Evolutionary conservation across 2,113 vertebrate genomes (phyloP).

Genomic region (Lepidiolamprologus cunningtoni): DNA sequence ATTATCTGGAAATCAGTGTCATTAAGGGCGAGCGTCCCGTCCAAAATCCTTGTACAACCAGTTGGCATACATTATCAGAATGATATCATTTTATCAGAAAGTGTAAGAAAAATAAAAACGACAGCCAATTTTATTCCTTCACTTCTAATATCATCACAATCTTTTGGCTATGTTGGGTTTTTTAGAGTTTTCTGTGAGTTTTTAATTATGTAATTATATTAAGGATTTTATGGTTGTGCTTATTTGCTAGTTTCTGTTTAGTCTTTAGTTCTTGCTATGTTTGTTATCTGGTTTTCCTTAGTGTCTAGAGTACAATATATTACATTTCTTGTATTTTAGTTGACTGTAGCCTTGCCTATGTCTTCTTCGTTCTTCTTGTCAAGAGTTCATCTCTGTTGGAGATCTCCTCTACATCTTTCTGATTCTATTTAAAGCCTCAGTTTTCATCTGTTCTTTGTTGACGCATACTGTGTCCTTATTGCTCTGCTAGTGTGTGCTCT

Average conservation of each 20-base stretch:
- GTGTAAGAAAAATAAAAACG: neutral
- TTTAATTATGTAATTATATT: neutral
- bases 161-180: neutral
- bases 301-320: neutral
- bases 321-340: neutral
- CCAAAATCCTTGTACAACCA: neutral
- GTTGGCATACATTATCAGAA: neutral
- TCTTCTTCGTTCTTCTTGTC: neutral
- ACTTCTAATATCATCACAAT: neutral
- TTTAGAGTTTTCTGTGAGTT: neutral
- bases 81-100: neutral
- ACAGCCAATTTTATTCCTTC: neutral
- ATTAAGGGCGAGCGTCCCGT: no score
- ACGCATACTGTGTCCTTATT: neutral
- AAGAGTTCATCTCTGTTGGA: neutral
- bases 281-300: neutral
- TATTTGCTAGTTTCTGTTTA: neutral
- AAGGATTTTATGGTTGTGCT: neutral
- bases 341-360: neutral
- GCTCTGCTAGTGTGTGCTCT: neutral
- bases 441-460: neutral
- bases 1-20: neutral
- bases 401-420: neutral
- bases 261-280: neutral
- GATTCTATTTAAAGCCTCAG: neutral